phyloP scores from a whole-genome alignment of 2,797 vertebrate species.

The Pantherophis vulpinus region DNA sequence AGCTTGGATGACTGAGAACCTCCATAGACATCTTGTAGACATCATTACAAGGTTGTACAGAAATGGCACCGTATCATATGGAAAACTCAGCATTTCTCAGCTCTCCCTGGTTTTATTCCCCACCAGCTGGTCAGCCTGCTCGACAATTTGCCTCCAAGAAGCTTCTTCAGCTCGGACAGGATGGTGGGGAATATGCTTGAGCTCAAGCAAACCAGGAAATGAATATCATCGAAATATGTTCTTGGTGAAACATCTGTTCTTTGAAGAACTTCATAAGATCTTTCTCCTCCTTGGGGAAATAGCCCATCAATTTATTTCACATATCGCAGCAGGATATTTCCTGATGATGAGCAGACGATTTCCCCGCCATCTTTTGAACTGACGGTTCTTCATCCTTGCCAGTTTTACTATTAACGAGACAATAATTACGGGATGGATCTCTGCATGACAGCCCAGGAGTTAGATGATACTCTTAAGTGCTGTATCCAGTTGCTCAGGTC shows the following conservation, averaged over 20 bases:
- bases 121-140: not conserved
- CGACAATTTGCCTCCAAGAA: not conserved
- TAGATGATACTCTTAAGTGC: not conserved
- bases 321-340: not conserved
- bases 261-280: not conserved
- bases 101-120: not conserved
- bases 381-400: not conserved
- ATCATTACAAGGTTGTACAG: slow-evolving; percentile 24
- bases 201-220: not conserved
- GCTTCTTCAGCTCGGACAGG: too few relatives aligned
- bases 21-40: slow-evolving; percentile 22
- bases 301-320: not conserved
- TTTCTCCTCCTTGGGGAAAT: not conserved
- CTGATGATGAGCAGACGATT: slow-evolving; percentile 23
- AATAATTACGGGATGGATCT: not conserved
- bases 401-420: not conserved
- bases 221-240: not conserved
- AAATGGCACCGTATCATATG: slow-evolving; percentile 20
- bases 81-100: slow-evolving; percentile 29
- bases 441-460: not conserved
- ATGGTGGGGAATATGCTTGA: not conserved
- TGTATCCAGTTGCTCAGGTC: not conserved
- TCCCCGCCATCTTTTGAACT: not conserved
- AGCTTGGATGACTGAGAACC: too few relatives aligned
- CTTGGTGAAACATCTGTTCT: slow-evolving; percentile 14